These are phyloP conservation scores for Entomyzon cyanotis DNA, from an alignment of 2,113 vertebrate genomes.

Conservation along the genomic window DNA sequence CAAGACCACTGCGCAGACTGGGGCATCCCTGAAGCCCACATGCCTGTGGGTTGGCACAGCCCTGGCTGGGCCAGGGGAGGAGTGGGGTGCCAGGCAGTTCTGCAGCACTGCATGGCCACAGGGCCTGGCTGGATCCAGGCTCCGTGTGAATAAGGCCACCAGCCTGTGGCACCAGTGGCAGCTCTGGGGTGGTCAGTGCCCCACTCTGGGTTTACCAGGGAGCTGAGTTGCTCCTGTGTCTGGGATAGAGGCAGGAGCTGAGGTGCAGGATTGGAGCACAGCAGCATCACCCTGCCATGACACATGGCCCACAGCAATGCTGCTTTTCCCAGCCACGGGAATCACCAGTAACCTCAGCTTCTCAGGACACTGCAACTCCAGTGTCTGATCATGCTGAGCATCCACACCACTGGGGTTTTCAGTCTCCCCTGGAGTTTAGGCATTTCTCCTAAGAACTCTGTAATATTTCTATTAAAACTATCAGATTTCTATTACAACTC, in stretches of 20 bases:
- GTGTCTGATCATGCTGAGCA: not conserved
- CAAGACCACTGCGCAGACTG: fast-evolving
- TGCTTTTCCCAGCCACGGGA: not conserved
- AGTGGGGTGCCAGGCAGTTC: fast-evolving
- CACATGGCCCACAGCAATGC: fast-evolving
- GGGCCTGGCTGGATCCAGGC: not conserved
- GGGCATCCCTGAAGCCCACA: fast-evolving
- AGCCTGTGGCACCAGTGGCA: not conserved
- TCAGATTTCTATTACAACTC: not conserved
- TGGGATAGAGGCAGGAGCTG: not conserved
- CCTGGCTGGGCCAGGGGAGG: not conserved
- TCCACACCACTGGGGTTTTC: not conserved
- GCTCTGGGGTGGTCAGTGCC: not conserved
- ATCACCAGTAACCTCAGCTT: not conserved
- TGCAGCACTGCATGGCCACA: fast-evolving
- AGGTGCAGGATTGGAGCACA: fast-evolving
- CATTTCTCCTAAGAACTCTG: not conserved
- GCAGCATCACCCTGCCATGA: fast-evolving
- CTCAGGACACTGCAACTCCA: not conserved
- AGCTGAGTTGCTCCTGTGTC: not conserved
- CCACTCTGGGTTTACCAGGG: fast-evolving
- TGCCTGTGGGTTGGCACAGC: not conserved
- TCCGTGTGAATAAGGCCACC: fast-evolving
- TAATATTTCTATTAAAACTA: not conserved
- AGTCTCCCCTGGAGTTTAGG: not conserved